Percentiles rank a stretch among this genome's conserved stretches.
phyloP scores from a whole-genome alignment of 2,797 vertebrate genomes.

The Helostoma temminkii region DNA sequence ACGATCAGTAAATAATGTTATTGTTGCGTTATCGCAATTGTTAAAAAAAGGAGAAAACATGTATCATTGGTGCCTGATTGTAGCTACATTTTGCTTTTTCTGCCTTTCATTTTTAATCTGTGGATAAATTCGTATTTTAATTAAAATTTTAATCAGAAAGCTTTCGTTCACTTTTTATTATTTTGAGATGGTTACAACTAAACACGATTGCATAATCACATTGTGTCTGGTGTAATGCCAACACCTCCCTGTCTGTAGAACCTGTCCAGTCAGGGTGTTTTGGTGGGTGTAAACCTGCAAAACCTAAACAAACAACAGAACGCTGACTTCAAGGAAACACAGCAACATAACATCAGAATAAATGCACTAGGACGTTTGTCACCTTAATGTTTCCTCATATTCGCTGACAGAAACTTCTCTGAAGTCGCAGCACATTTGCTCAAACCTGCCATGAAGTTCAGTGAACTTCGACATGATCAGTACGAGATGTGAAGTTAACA shows the following conservation, averaged over 20 bases:
- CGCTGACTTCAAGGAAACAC: background rate
- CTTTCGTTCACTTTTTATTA: background rate
- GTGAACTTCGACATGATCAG: background rate
- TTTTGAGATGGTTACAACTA: background rate
- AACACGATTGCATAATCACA: too few relatives aligned
- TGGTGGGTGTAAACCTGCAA: background rate
- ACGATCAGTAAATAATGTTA: slow-evolving; percentile 85
- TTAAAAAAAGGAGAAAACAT: slow-evolving; percentile 82
- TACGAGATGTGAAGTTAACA: background rate
- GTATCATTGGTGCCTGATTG: slow-evolving; percentile 89
- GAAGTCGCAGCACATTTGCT: background rate
- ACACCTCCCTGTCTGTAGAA: background rate
- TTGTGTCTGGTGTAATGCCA: background rate
- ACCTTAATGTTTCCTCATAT: background rate
- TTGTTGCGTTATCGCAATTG: slow-evolving; percentile 89
- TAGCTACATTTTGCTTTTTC: slow-evolving; percentile 88
- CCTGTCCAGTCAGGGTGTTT: background rate
- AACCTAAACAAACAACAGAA: background rate
- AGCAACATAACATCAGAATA: background rate
- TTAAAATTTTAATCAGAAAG: slow-evolving; percentile 85
- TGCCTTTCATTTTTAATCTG: slow-evolving; percentile 89
- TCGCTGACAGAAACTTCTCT: background rate
- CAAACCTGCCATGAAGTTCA: background rate
- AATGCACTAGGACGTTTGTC: background rate
- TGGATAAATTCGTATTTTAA: slow-evolving; percentile 90